Evolutionary conservation across 2,888 invertebrate genomes (phyloP), one percentile per base, ranked within the genome.

Genomic region (Agrochola circellaris): DNA sequence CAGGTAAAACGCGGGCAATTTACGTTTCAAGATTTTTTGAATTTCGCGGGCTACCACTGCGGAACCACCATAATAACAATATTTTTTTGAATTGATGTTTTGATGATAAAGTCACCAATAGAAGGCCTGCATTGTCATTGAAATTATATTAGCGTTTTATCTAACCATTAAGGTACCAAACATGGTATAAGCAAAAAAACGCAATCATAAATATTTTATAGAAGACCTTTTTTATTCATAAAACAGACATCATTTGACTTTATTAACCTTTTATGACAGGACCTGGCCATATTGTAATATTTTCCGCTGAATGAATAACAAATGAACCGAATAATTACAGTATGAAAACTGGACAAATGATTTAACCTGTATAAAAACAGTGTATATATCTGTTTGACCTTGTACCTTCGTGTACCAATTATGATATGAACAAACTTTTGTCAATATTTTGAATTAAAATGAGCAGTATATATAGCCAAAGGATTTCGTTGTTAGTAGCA

Each of bases 301-400:
- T 84, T 86, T 65, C 76, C 68, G 68, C 76, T 76, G 87, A 74
- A 87, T 84, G 81, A 84, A 84, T 84, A 87, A 76, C 71, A 84
- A 84, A 84, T 84, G 87, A 81, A 74, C 73, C 72, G 84, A 45
- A 65, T 86, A 86, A 86, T 84, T 77, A 80, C 84, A 69, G 58
- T 71, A 83, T 70, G 69, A 51, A 83, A 83, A 79, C 64, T 65
- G 70, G 75, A 61, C 75, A 61, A 61, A 73, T 79, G 61, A 67
- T 86, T 77, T 74, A 72, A 66, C 54, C 42, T 78, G 65, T 61
- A 72, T 60, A 17, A 62, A 83, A 74, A 48, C 30, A 42, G 30
- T 61, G 34, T 60, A 60, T 2, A 6, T 69, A 48, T 68, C 77
- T 77, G 17, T 26, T 82, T 42, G 42, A 81, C 58, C 54, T 75